Base-by-base conservation (phyloP, 2,888 invertebrate species). In the Acanthosoma haemorrhoidale region DNA sequence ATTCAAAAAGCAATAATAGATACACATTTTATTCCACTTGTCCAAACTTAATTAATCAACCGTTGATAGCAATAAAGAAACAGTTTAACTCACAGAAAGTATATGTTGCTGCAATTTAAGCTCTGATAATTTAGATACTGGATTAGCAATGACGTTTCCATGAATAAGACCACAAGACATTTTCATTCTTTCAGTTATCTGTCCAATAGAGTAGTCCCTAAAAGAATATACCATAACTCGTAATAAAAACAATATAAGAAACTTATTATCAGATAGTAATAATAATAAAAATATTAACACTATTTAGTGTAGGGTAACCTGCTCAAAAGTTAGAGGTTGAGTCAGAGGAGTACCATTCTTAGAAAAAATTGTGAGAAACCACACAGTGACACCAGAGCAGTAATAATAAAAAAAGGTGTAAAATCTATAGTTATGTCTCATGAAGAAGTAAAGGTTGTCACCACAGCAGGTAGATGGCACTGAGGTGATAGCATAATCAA, bases 111-210 rank as follows among this genome's bases (percentile, higher is more conserved):
- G 39, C 18, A 69, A 39, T 8, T 69, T 21, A 39, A 69, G 69
- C 29, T 69, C 69, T 4, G 60, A 39, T 3, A 69, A 41, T 38
- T 61, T 57, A 18, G 32, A 41, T 15, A 61, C 43, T 16, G 69
- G 69, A 21, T 60, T n/a, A 34, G 43, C 38, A 9, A 25, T 25
- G 15, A 43, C 16, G 32, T 59, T 43, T 25, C 69, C 69, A 69
- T 69, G 69, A 13, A 69, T 34, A 32, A 69, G 61, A 4, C 69
- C 69, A 60, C 67, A 51, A 2, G 51, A 67, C 31, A 51, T 32
- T 34, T 67, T 51, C 67, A 67, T 67, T 57, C 67, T 51, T 32
- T 67, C 51, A 8, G 57, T 31, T 13, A 67, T 34, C 9, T 34
- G 18, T 16, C 67, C 51, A 6, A 67, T 41, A 4, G 67, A 34